Evolutionary conservation across 2,113 vertebrate genomes (phyloP), one percentile per base, ranked within the genome.

Genomic region (Riparia riparia): DNA sequence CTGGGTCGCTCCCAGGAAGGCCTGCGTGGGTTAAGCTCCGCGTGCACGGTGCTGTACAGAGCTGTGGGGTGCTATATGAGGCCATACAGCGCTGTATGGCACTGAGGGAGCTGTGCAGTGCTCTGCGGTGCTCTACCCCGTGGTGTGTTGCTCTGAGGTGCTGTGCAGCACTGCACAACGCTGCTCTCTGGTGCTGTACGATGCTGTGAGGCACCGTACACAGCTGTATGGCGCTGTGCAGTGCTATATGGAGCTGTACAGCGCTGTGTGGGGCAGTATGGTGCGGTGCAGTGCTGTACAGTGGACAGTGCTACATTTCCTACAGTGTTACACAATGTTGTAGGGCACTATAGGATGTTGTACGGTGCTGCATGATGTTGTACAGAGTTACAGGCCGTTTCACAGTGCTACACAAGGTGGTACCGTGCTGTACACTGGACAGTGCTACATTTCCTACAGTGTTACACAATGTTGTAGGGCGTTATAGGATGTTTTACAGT

Each of bases 1-100:
- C 51, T 0, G 0, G 12, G 51, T 44, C 0, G 0, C 19, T 58
- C 47, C 24, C 18, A 3, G 83, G 34, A 14, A 76, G 20, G 15
- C 10, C 76, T 0, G 5, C 0, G 0, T 14, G 71, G 71, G 71
- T 72, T 69, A 25, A 68, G 6, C 66, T 47, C 29, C 49, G 11
- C 2, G 0, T 12, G 60, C 28, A 8, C 0, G 0, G 56, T 37
- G 54, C 58, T 50, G 26, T 14, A 1, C 13, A 44, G 26, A 34
- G 61, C 41, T 31, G 11, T 15, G 5, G 2, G 14, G 20, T 66
- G 84, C 78, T 49, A 0, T 4, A 0, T 2, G 24, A 6, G 53
- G 51, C 41, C 17, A 1, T 5, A 0, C 12, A 6, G 17, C 14
- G 37, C 81, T 53, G 13, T 10, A 0, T 1, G 25, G 28, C 50